A percentile compares a stretch with the other conserved stretches of the same genome.
Evolutionary conservation across 1,140 invertebrate species (phyloP).

Genomic region (Drosophila sp.): DNA sequence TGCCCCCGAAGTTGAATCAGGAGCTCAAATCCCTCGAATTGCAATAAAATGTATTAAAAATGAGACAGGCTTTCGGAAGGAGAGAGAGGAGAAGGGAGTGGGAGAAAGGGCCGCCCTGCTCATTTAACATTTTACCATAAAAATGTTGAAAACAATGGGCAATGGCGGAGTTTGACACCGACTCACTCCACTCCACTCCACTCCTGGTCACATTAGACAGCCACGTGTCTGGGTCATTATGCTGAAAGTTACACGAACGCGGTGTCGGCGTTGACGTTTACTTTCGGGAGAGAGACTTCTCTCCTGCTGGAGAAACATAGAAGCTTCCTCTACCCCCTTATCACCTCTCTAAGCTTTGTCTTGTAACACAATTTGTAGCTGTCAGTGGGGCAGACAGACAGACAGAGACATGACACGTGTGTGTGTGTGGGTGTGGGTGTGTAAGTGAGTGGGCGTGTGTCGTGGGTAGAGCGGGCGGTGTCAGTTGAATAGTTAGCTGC

Average conservation of each 20-base stretch:
- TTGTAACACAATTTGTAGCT: slow-evolving; percentile 77
- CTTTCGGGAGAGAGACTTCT: background rate
- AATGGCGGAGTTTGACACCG: slow-evolving; percentile 11
- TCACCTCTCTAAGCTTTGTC: slow-evolving; percentile 37
- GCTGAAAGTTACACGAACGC: slow-evolving; percentile 77
- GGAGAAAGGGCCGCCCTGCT: slow-evolving; percentile 27
- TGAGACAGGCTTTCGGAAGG: slow-evolving; percentile 26
- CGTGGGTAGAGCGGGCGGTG: slow-evolving; percentile 45
- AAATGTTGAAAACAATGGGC: slow-evolving; percentile 66
- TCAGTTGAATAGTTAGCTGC: slow-evolving; percentile 66
- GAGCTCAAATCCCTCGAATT: slow-evolving; percentile 52
- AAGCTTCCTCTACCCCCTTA: background rate
- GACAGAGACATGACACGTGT: slow-evolving; percentile 61
- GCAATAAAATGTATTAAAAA: slow-evolving; percentile 81
- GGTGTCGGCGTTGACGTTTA: slow-evolving; percentile 70
- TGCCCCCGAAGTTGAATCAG: slow-evolving; percentile 49
- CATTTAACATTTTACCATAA: slow-evolving; percentile 76
- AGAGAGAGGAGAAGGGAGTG: background rate
- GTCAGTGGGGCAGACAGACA: slow-evolving; percentile 61
- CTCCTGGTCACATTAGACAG: slow-evolving; percentile 76
- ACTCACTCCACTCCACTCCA: slow-evolving; percentile 29
- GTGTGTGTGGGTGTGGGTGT: slow-evolving; percentile 27
- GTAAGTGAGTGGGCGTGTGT: slow-evolving; percentile 51
- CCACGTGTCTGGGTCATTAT: slow-evolving; percentile 82
- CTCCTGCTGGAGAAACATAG: too few species aligned